Conservation (phyloP, 2,797 vertebrate species). For the Malacoraja senta region DNA sequence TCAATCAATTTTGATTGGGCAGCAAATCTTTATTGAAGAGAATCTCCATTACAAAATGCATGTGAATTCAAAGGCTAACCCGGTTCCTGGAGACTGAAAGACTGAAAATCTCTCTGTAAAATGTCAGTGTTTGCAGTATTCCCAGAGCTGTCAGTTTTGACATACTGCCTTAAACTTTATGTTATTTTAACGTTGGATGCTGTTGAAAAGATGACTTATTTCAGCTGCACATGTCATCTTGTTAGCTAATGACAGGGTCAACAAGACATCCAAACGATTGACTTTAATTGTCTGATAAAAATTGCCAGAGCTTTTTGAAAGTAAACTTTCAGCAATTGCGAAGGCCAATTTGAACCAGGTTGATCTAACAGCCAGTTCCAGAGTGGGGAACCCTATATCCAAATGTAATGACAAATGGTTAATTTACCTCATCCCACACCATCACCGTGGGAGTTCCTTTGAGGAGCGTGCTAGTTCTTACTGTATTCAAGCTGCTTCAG, state of each 20-base stretch:
- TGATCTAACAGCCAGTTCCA: not conserved
- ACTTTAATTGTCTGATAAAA: not conserved
- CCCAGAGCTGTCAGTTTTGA: not conserved
- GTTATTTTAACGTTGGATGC: not conserved
- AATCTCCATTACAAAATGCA: not conserved
- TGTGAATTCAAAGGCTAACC: not conserved
- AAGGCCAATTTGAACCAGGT: not conserved
- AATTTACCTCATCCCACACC: not conserved
- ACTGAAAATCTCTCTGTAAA: not conserved
- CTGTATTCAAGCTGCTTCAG: not conserved
- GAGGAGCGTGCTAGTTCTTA: not conserved
- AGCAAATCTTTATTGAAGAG: not conserved
- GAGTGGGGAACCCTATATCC: not conserved
- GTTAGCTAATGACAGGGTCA: not conserved
- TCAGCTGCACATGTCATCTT: not conserved
- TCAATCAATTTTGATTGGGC: not conserved
- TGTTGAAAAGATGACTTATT: not conserved
- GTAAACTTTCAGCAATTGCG: not conserved
- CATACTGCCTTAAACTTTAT: not conserved
- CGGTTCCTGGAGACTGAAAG: not conserved
- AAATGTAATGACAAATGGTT: not conserved
- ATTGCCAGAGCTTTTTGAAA: not conserved
- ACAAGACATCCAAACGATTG: not conserved
- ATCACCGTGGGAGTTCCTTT: not conserved
- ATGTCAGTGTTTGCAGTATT: not conserved